Conservation (phyloP, 2,888 invertebrate species). For the Rambutsinella grinnellia region DNA sequence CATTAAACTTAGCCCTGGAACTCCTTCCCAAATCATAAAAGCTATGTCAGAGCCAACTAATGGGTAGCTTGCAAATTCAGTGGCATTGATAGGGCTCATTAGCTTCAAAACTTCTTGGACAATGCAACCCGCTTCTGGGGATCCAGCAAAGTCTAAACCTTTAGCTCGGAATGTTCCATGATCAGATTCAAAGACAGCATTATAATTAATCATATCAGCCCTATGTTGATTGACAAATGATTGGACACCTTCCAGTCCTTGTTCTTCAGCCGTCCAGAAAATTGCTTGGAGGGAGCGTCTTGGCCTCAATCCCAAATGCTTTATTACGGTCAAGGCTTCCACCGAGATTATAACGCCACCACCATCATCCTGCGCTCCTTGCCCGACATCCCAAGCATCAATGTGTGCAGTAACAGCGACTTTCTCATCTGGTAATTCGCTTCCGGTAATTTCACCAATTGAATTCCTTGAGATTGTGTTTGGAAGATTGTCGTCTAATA, state of each 20-base stretch:
- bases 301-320: conserved; percentile 74
- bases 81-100: conserved; percentile 77
- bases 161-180: conserved; percentile 78
- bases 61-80: conserved; percentile 70
- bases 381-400: conserved; percentile 42
- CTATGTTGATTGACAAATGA: conserved; percentile 67
- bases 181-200: conserved; percentile 83
- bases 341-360: conserved; percentile 85
- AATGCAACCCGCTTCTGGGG: conserved; percentile 76
- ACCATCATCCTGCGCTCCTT: conserved; percentile 51
- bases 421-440: conserved; percentile 67
- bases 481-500: conserved; percentile 7
- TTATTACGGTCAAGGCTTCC: conserved; percentile 79
- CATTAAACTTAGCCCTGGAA: conserved; percentile 79
- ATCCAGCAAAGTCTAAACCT: conserved; percentile 78
- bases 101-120: conserved; percentile 78
- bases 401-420: not conserved
- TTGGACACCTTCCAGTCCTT: conserved; percentile 73
- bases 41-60: conserved; percentile 79
- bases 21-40: conserved; percentile 75
- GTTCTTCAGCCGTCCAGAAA: conserved; percentile 86
- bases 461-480: conserved; percentile 77
- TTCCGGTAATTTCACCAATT: conserved; percentile 78
- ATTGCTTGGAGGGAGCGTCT: conserved; percentile 81
- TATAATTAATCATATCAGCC: conserved; percentile 67